phyloP scores from a whole-genome alignment of 2,113 vertebrate species.

The Verasper variegatus region DNA sequence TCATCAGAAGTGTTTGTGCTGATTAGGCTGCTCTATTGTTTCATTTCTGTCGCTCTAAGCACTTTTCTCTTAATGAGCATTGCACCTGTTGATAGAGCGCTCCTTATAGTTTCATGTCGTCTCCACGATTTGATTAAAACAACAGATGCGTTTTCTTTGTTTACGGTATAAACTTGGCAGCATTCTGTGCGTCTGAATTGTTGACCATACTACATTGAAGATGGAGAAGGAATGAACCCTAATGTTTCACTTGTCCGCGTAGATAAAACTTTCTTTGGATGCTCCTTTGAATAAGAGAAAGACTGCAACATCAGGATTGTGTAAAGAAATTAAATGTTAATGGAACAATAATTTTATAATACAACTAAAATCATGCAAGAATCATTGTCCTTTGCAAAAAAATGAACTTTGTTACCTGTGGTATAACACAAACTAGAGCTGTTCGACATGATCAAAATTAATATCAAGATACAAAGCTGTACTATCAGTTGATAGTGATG shows the following conservation, averaged over 20 bases:
- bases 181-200: background rate
- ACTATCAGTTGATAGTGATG: too few relatives aligned
- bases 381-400: too few relatives aligned
- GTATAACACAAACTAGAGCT: too few relatives aligned
- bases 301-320: background rate
- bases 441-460: too few relatives aligned
- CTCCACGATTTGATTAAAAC: background rate
- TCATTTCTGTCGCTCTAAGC: constrained; percentile 49
- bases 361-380: too few relatives aligned
- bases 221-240: background rate
- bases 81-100: constrained; percentile 42
- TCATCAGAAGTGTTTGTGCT: constrained; percentile 30
- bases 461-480: too few relatives aligned
- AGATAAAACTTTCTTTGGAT: background rate
- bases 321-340: background rate
- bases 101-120: constrained; percentile 11
- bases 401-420: too few relatives aligned
- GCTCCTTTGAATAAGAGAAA: background rate
- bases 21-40: constrained; percentile 68
- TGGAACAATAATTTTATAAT: background rate
- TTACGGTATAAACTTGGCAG: background rate
- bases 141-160: background rate
- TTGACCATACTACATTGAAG: too few relatives aligned
- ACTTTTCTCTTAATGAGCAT: constrained; percentile 51
- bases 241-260: background rate